These are phyloP conservation scores for Silvanus unidentatus DNA, from an alignment of 2,888 invertebrate species.

Conservation along the genomic window DNA sequence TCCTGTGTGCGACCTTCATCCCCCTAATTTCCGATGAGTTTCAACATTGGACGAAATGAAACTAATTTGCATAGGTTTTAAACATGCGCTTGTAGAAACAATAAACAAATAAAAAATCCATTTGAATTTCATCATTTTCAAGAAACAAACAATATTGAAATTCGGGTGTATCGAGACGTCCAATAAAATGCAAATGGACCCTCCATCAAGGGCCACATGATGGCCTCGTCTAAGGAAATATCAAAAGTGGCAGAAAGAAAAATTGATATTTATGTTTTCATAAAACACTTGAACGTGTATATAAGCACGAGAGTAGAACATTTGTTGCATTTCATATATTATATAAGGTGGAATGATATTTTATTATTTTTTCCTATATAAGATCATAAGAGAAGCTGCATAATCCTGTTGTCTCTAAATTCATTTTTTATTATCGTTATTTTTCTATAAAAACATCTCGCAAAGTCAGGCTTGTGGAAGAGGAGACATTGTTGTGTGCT, in stretches of 20 bases:
- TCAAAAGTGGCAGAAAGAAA: conserved; percentile 33
- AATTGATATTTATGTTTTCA: conserved; percentile 36
- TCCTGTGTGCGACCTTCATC: no score
- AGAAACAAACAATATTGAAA: conserved; percentile 41
- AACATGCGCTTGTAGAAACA: conserved; percentile 12
- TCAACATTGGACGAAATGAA: no score
- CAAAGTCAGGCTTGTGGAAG: no score
- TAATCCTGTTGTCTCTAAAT: no score
- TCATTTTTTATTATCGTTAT: no score
- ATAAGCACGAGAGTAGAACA: conserved; percentile 9
- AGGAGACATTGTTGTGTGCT: no score
- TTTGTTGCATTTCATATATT: conserved; percentile 17
- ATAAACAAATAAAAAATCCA: conserved; percentile 29
- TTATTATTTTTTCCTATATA: no score
- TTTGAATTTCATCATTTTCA: conserved; percentile 35
- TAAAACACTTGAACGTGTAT: conserved; percentile 19
- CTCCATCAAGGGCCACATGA: conserved; percentile 35
- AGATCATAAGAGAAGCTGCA: no score
- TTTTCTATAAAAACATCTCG: no score
- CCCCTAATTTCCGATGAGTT: no score
- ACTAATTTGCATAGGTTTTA: no score
- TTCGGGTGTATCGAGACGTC: conserved; percentile 35
- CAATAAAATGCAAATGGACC: conserved; percentile 43
- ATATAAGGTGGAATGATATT: no score
- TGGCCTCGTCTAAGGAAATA: conserved; percentile 28